Evolutionary conservation across 2,888 invertebrate species (phyloP).

Genomic region (Escarpia spicata): DNA sequence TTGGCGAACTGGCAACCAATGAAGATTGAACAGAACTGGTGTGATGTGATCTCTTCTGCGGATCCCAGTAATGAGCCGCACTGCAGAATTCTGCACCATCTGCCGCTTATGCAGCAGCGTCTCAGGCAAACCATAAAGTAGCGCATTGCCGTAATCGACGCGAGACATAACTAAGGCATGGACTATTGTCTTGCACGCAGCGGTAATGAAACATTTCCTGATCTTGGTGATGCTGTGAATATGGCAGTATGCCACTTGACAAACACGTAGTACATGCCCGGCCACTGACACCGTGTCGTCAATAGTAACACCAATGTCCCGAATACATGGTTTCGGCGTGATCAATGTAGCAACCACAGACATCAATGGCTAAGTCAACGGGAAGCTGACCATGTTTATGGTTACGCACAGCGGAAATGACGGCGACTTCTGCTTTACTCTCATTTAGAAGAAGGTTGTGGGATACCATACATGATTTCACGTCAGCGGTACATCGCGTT

Average conservation of each 20-base stretch:
- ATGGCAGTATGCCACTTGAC: not conserved
- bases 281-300: not conserved
- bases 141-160: not conserved
- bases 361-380: not conserved
- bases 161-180: not conserved
- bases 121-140: not conserved
- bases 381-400: too few relatives aligned
- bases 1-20: too few relatives aligned
- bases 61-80: too few relatives aligned
- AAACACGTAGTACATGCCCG: too few relatives aligned
- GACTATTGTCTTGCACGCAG: not conserved
- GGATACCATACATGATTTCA: too few relatives aligned
- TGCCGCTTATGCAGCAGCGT: not conserved
- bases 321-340: not conserved
- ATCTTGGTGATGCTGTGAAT: not conserved
- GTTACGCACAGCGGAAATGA: not conserved
- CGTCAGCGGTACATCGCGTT: too few relatives aligned
- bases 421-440: not conserved
- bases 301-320: not conserved
- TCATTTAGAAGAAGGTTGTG: not conserved
- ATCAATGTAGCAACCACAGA: not conserved
- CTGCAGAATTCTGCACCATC: too few relatives aligned
- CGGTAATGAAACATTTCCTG: too few relatives aligned
- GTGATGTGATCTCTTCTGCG: too few relatives aligned
- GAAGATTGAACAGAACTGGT: too few relatives aligned